Evolutionary conservation across 1,140 invertebrate genomes (phyloP), one percentile per base, ranked within the genome.

Genomic region (Schlechtendalia chinensis): DNA sequence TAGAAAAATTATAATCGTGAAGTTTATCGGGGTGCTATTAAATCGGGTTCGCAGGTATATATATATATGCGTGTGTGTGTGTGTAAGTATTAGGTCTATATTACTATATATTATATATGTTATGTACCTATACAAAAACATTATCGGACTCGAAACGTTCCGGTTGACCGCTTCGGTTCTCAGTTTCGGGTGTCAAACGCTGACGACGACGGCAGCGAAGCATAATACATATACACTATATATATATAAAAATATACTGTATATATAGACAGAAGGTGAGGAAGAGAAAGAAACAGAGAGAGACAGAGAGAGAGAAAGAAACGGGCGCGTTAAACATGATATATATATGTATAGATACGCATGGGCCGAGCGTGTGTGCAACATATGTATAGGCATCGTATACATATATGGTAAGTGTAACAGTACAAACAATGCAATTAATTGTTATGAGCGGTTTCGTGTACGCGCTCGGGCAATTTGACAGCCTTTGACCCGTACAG

Each of bases 391-490:
- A 72, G 27, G 19, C n/a, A 72, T 29, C 54, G 47, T 47, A 39
- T 45, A 50, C 14, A 47, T 69, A 39, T 65, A 65, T 32, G 39
- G 27, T 32, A 16, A 45, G 54, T 77, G 14, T 19, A 77, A 29
- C 29, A 79, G 58, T 79, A n/a, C 75, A 79, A 79, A 61, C 75
- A 63, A 63, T 79, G 39, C 75, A 79, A 79, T 79, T 79, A 79
- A 79, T 79, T 79, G 75, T 79, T 61, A 79, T 79, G 75, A 79
- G 39, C 32, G 32, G 75, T 79, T 79, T 79, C 32, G 16, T 63
- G 56, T 61, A 79, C 58, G 58, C 22, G 39, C 39, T n/a, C 58
- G 75, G 24, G 56, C 56, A 61, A 79, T 77, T 77, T 77, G 72
- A 79, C 56, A 79, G 75, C 75, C 75, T 79, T 79, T 79, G 58